Conservation (phyloP, 2,113 vertebrate species). For the Quiscalus mexicanus region DNA sequence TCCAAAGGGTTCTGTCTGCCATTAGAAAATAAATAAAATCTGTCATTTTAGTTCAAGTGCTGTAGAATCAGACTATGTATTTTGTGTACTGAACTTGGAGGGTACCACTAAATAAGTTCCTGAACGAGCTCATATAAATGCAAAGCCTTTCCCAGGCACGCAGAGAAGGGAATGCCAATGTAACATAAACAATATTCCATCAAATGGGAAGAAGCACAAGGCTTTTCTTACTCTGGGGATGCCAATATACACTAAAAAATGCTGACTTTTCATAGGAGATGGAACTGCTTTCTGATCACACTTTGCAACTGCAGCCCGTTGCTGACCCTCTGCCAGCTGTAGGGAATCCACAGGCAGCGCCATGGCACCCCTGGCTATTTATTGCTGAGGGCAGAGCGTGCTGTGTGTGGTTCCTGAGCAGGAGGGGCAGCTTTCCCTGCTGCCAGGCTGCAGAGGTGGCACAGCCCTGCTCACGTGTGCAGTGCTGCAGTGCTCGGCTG, state of each 20-base stretch:
- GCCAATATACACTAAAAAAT: neutral
- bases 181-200: neutral
- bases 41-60: neutral
- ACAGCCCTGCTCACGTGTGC: neutral
- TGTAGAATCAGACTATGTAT: neutral
- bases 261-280: neutral
- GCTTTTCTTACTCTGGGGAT: neutral
- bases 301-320: neutral
- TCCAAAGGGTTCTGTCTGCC: neutral
- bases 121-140: neutral
- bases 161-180: neutral
- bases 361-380: neutral
- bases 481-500: neutral
- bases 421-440: neutral
- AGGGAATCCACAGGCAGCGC: neutral
- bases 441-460: constrained; percentile 1
- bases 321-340: neutral
- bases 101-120: neutral
- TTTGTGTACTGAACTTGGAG: neutral
- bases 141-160: neutral
- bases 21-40: neutral
- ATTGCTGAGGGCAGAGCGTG: neutral
- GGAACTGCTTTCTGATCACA: neutral
- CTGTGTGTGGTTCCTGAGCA: neutral
- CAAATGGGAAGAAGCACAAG: neutral